These are phyloP conservation scores for Mactromeris polynyma DNA, from an alignment of 2,888 invertebrate species.

Conservation along the genomic window DNA sequence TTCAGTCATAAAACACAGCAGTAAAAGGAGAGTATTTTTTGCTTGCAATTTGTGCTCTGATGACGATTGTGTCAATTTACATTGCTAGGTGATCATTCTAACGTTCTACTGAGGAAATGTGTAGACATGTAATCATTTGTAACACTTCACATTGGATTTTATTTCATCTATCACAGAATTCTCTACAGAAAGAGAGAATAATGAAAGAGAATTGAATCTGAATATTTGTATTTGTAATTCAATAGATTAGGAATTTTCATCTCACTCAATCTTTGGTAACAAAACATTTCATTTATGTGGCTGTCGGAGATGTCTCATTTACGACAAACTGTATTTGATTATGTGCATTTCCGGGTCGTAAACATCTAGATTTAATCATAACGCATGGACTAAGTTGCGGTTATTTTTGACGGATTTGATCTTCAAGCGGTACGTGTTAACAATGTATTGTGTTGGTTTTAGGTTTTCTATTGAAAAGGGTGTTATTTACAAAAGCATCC, in stretches of 20 bases:
- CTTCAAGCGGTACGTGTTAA: background rate
- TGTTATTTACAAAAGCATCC: no score
- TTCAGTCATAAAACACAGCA: background rate
- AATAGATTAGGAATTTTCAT: constrained; percentile 8
- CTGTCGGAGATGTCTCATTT: constrained; percentile 9
- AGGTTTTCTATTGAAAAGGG: no score
- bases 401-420: background rate
- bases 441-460: no score
- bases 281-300: constrained; percentile 9
- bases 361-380: background rate
- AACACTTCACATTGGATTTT: constrained; percentile 10
- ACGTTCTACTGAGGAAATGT: background rate
- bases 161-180: constrained; percentile 1
- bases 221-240: constrained; percentile 17
- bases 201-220: background rate
- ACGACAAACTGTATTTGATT: constrained; percentile 5
- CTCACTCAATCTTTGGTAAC: background rate
- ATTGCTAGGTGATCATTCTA: background rate
- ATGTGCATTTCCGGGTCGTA: background rate
- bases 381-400: background rate
- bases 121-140: constrained; percentile 18
- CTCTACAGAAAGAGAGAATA: constrained; percentile 11
- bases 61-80: constrained; percentile 18
- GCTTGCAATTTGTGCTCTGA: background rate
- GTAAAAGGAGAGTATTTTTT: background rate